Base-by-base conservation (phyloP, 2,797 vertebrate species). In the Artibeus jamaicensis region DNA sequence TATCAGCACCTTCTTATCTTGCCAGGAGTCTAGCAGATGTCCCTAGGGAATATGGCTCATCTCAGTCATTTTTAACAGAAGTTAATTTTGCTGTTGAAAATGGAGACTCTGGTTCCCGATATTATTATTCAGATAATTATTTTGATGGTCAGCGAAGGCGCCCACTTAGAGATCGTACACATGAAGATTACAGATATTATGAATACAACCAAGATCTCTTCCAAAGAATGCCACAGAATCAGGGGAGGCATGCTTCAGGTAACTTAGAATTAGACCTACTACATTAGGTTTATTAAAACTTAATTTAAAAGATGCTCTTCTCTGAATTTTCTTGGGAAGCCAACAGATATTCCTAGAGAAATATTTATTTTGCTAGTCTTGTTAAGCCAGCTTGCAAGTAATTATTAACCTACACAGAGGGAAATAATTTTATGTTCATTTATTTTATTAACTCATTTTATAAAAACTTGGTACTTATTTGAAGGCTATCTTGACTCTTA, bases 181-280 rank as follows among this genome's bases (percentile, higher is more conserved):
- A 98, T 32, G 99, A 99, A 81, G 99, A 99, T 96, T 99, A 99
- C 97, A 98, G 99, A 98, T 99, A 99, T 97, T 99, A 99, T 55
- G 99, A 99, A 2, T 98, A 98, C 89, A 98, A 83, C 98, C 99
- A 98, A 9, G 99, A 99, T 96, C 99, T 99, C 86, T 99, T 99
- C 98, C 99, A 99, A 98, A 99, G 99, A 98, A 95, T 99, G 93
- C 96, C 99, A 44, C 99, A 99, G 32, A 99, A 98, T 94, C 99
- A 99, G 7, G 99, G 99, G 83, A 99, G 99, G 96, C 99, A 99
- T 53, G 96, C 98, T 32, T 99, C 99, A 98, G 99, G 99, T 99
- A 98, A 98, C 95, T 84, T 86, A 84, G 94, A 77, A 86, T 91
- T 91, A 85, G 15, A 95, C 73, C 37, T 83, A 62, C 3, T 73